These are phyloP conservation scores for Leptura quadrifasciata DNA, from an alignment of 2,888 invertebrate species.

Conservation along the genomic window DNA sequence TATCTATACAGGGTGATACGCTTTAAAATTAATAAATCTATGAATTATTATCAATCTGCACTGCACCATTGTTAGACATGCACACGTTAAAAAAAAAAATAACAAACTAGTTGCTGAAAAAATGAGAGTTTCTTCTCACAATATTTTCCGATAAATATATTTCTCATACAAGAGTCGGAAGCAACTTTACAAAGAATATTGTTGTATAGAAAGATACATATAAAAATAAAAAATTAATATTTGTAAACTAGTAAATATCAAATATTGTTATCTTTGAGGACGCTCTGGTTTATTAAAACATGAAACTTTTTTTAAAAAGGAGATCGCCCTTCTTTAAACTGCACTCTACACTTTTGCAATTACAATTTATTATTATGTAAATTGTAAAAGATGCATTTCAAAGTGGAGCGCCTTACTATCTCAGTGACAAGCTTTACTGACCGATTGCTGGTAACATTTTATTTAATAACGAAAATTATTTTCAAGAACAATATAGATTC, in stretches of 20 bases:
- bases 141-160: not conserved
- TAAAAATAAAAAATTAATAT: not conserved
- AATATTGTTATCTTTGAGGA: not conserved
- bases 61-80: slow-evolving; percentile 9
- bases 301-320: too few relatives aligned
- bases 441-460: too few relatives aligned
- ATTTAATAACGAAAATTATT: too few relatives aligned
- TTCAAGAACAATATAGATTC: too few relatives aligned
- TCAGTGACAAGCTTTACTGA: too few relatives aligned
- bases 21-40: slow-evolving; percentile 30
- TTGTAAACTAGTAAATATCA: not conserved
- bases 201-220: not conserved
- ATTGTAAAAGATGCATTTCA: too few relatives aligned
- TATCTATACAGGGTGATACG: slow-evolving; percentile 49
- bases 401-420: too few relatives aligned
- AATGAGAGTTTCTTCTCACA: not conserved
- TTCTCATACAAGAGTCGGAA: not conserved
- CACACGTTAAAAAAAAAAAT: not conserved
- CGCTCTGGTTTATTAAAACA: not conserved
- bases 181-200: not conserved
- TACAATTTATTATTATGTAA: too few relatives aligned
- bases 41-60: slow-evolving; percentile 21
- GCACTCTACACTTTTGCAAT: too few relatives aligned
- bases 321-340: too few relatives aligned
- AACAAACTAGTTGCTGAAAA: not conserved